Base-by-base conservation (phyloP, 2,888 invertebrate species). In the Ametastegia equiseti region DNA sequence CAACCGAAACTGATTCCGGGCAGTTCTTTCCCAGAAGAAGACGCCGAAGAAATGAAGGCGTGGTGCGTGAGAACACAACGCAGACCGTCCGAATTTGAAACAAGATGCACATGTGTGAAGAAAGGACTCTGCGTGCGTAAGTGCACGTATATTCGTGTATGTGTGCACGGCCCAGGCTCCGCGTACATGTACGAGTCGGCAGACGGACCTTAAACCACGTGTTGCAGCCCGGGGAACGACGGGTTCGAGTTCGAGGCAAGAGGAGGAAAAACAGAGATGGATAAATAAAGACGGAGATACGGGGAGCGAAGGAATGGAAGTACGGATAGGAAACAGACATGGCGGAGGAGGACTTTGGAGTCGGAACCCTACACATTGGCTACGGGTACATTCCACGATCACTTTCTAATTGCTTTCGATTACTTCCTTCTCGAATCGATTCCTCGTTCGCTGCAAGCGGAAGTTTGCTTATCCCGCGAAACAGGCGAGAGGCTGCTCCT, bases 31-130 rank as follows among this genome's bases (percentile, higher is more conserved):
- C 47, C 71, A 71, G 71, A 67, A 67, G 39, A 6, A 71, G 45
- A 71, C 19, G 47, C 47, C 15, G 7, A 30, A 27, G 71, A 71
- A 30, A 71, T 27, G 45, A n/a, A 71, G 47, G 71, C 45, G 42
- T 71, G 27, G 71, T 47, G 71, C 71, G 71, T 71, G 71, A 71
- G 71, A 71, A 71, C 42, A 39, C 42, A 71, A 71, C 71, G 71
- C 27, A 36, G 65, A 47, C 42, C 45, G 45, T 42, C 71, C 47
- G 71, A 71, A 71, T 71, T 71, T 47, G 15, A 45, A 71, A 71
- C 71, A 71, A 71, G 47, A 27, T 71, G 30, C 42, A 71, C 47
- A 45, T 47, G 27, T 71, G 45, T 15, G 42, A n/a, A 15, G 36
- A 71, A n/a, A 71, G 30, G 42, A 71, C 15, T 7, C 71, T 71